Percentiles rank a stretch among this genome's conserved stretches.
Conservation (phyloP, 2,113 vertebrate species). For the Patagioenas fasciata region DNA sequence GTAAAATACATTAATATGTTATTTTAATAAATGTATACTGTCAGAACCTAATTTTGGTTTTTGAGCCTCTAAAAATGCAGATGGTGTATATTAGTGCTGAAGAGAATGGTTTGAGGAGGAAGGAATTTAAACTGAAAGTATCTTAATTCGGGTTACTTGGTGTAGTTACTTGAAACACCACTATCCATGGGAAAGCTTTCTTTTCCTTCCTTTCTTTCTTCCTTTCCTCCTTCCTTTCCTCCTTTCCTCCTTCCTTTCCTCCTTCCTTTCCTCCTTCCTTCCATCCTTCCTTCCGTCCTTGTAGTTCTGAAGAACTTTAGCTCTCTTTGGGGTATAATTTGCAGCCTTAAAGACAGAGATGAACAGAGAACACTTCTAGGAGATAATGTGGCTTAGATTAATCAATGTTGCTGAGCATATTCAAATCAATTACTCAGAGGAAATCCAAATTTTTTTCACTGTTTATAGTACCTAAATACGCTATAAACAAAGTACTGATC, state of each 20-base stretch:
- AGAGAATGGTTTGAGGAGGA: not conserved
- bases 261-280: too few relatives aligned
- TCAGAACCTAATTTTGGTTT: not conserved
- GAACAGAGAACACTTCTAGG: not conserved
- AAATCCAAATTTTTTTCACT: not conserved
- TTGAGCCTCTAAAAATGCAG: not conserved
- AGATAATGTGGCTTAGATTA: not conserved
- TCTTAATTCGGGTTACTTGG: not conserved
- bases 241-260: not conserved
- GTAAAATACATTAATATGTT: not conserved
- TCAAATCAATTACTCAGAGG: not conserved
- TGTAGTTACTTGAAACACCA: not conserved
- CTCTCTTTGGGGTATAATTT: not conserved
- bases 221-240: too few relatives aligned
- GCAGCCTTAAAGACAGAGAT: not conserved
- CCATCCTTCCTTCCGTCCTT: not conserved
- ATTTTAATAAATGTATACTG: not conserved
- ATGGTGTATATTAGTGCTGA: not conserved
- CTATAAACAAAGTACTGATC: conserved; percentile 21
- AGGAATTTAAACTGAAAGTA: not conserved
- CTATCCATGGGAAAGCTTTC: not conserved
- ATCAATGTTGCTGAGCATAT: not conserved
- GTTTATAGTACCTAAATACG: not conserved
- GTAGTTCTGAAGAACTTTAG: not conserved
- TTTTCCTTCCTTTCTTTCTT: not conserved